Evolutionary conservation across 2,113 vertebrate species (phyloP).

Genomic region (Thinocorus orbignyianus): DNA sequence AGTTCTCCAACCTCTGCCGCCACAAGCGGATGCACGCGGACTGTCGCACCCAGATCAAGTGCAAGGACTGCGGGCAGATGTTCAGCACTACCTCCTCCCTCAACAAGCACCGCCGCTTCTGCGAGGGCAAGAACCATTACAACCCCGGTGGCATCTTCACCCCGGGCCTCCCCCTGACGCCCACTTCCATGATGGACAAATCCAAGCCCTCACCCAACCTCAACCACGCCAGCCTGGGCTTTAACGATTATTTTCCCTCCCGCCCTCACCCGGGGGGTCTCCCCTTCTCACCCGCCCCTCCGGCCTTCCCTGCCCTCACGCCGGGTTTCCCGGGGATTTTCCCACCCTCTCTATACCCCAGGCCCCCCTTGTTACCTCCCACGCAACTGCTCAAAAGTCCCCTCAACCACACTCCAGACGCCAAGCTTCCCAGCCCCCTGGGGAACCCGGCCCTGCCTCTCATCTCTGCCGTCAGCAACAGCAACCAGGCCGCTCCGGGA

Average conservation of each 20-base stretch:
- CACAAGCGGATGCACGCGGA: constrained; percentile 99
- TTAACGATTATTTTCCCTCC: constrained; percentile 92
- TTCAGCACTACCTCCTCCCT: constrained; percentile 99
- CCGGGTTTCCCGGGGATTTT: constrained; percentile 93
- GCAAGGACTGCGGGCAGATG: constrained; percentile 99
- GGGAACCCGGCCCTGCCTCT: constrained; percentile 85
- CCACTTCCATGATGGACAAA: constrained; percentile 92
- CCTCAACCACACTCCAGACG: constrained; percentile 84
- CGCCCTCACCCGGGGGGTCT: constrained; percentile 87
- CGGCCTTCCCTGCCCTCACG: constrained; percentile 81
- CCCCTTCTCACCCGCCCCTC: constrained; percentile 84
- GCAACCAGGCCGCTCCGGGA: constrained; percentile 25
- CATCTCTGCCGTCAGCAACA: constrained; percentile 81
- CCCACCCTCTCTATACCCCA: constrained; percentile 90
- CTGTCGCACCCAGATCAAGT: constrained; percentile 99
- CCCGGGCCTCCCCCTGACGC: constrained; percentile 89
- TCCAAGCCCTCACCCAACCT: constrained; percentile 86
- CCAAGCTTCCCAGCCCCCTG: constrained; percentile 88
- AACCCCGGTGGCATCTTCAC: constrained; percentile 86
- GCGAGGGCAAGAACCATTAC: constrained; percentile 99
- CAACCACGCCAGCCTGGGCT: constrained; percentile 88
- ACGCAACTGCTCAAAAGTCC: constrained; percentile 92
- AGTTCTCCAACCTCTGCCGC: constrained; percentile 99
- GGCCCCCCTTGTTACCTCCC: constrained; percentile 92
- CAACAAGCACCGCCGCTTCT: constrained; percentile 99